These are phyloP conservation scores for Sycobia sp. DNA, from an alignment of 1,140 invertebrate genomes.

Conservation along the genomic window DNA sequence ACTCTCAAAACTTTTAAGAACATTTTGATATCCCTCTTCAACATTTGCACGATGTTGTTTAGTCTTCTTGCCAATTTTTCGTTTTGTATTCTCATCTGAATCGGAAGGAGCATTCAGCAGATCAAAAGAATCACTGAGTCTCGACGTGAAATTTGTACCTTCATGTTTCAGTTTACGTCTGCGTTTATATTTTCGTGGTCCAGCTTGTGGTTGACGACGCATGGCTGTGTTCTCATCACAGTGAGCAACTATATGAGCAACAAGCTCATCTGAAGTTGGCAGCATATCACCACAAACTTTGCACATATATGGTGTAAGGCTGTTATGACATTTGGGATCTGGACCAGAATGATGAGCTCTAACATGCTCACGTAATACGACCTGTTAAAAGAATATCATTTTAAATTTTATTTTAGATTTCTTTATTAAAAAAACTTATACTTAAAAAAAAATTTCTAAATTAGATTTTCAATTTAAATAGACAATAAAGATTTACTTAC, in stretches of 20 bases:
- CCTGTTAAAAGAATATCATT: conserved; percentile 52
- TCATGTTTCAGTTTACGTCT: conserved; percentile 75
- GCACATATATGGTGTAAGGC: conserved; percentile 70
- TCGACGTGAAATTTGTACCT: conserved; percentile 46
- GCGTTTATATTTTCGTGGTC: conserved; percentile 79
- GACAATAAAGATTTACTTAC: conserved; percentile 49
- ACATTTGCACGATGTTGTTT: conserved; percentile 56
- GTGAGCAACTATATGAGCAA: conserved; percentile 80
- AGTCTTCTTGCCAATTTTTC: conserved; percentile 53
- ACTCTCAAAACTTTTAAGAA: conserved; percentile 62
- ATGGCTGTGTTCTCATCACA: conserved; percentile 82
- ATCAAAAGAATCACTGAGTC: conserved; percentile 57
- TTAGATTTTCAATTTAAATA: background rate
- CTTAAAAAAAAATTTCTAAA: background rate
- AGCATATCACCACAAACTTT: conserved; percentile 75
- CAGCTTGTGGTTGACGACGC: conserved; percentile 74
- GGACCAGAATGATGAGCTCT: conserved; percentile 81
- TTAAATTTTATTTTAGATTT: conserved; percentile 6
- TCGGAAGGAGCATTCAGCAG: conserved; percentile 54
- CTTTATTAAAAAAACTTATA: background rate
- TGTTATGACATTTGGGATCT: conserved; percentile 66
- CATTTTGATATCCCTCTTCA: conserved; percentile 59
- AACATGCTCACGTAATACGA: conserved; percentile 80
- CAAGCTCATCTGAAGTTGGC: conserved; percentile 73
- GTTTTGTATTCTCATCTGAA: conserved; percentile 60